Conservation (phyloP, 2,797 vertebrate species). For the Semotilus atromaculatus region DNA sequence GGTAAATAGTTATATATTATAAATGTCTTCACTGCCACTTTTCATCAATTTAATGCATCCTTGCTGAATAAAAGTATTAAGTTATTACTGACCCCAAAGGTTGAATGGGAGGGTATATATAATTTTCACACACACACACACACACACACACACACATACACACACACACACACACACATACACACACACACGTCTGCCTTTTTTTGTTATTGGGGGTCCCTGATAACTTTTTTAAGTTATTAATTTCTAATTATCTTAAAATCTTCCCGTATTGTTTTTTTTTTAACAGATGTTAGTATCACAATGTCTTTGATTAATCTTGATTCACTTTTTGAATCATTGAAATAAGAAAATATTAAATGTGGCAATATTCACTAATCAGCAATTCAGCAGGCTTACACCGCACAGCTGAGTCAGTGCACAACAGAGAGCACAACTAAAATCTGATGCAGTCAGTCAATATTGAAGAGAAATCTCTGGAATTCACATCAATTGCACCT, state of each 20-base stretch:
- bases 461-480: conserved; percentile 7
- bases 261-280: neutral
- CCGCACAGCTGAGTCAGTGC: conserved; percentile 28
- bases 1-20: too few species aligned
- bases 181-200: too few species aligned
- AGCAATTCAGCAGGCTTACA: conserved; percentile 7
- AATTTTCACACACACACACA: too few species aligned
- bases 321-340: neutral
- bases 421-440: conserved; percentile 7
- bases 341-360: neutral
- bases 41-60: neutral
- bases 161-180: too few species aligned
- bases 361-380: conserved; percentile 7
- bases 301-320: neutral
- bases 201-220: neutral
- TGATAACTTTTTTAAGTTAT: neutral
- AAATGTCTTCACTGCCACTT: neutral
- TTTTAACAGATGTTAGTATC: neutral
- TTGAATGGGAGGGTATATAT: neutral
- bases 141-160: too few species aligned
- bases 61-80: neutral
- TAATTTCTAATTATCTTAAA: neutral
- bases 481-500: conserved; percentile 31
- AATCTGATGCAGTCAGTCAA: conserved; percentile 15
- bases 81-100: neutral